Evolutionary conservation across 2,888 invertebrate species (phyloP).

Genomic region (Ornithoptera priamus): DNA sequence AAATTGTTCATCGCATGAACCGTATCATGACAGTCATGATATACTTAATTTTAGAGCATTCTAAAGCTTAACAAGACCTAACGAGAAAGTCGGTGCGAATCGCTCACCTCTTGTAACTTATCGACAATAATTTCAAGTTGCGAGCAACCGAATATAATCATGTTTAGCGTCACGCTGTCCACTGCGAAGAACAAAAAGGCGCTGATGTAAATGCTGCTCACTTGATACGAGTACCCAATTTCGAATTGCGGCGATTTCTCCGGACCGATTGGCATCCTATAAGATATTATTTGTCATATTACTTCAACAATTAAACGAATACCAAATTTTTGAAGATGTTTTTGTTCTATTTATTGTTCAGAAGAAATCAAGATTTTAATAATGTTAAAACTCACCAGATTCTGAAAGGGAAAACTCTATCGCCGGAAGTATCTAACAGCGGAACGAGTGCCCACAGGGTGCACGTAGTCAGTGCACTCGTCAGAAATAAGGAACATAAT

Average conservation of each 20-base stretch:
- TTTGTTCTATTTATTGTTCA: too few species aligned
- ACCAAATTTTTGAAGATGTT: too few species aligned
- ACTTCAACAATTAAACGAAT: neutral
- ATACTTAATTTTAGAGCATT: too few species aligned
- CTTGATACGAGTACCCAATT: constrained; percentile 63
- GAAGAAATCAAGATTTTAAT: neutral
- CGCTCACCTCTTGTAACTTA: constrained; percentile 56
- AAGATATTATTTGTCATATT: neutral
- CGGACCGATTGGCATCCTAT: constrained; percentile 66
- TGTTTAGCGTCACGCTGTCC: constrained; percentile 61
- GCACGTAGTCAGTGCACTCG: constrained; percentile 55
- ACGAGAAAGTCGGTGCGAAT: neutral
- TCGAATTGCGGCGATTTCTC: constrained; percentile 56
- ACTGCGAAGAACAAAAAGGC: constrained; percentile 62
- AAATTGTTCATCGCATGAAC: neutral
- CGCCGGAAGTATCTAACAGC: constrained; percentile 52
- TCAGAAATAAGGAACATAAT: constrained; percentile 56
- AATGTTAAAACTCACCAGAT: constrained; percentile 55
- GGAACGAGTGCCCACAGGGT: constrained; percentile 65
- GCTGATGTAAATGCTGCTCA: constrained; percentile 58
- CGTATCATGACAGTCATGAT: neutral
- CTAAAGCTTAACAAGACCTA: too few species aligned
- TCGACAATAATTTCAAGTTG: constrained; percentile 66
- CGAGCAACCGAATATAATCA: constrained; percentile 61
- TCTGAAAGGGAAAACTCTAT: constrained; percentile 60